Percentiles rank a stretch among this genome's conserved stretches.
Evolutionary conservation across 2,797 vertebrate genomes (phyloP).

Genomic region (Natrix natrix): DNA sequence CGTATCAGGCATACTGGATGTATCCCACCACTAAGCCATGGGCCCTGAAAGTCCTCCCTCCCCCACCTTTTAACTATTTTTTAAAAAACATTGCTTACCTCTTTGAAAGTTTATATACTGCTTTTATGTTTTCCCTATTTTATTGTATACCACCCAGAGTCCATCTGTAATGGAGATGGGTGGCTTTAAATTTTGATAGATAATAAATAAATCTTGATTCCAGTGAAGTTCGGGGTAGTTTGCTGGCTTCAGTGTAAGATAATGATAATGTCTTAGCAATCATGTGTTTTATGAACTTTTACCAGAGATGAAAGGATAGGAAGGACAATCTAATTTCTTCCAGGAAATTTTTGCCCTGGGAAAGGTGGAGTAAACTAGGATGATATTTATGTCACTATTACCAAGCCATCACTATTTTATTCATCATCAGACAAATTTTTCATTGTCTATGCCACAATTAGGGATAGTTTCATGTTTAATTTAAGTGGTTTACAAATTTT

Average conservation of each 20-base stretch:
- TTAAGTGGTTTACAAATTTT: background rate
- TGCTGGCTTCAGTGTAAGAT: background rate
- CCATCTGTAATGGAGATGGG: background rate
- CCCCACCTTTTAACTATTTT: background rate
- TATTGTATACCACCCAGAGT: background rate
- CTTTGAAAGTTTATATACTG: background rate
- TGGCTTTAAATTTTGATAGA: background rate
- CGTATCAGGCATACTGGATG: too few species aligned
- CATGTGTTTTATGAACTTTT: background rate
- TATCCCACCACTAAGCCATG: too few species aligned
- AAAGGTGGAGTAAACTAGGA: background rate
- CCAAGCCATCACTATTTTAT: background rate
- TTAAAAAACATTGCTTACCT: background rate
- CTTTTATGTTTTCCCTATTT: background rate
- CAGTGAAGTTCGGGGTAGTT: background rate
- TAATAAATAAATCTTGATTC: background rate
- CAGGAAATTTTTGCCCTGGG: too few species aligned
- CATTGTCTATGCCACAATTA: background rate
- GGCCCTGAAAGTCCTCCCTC: background rate
- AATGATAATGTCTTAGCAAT: background rate
- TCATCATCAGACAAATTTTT: background rate
- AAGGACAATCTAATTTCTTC: background rate
- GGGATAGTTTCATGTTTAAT: background rate
- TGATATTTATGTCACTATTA: background rate
- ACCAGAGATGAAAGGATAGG: background rate